Evolutionary conservation across 1,140 invertebrate species (phyloP).

Genomic region (Conus ventricosus): DNA sequence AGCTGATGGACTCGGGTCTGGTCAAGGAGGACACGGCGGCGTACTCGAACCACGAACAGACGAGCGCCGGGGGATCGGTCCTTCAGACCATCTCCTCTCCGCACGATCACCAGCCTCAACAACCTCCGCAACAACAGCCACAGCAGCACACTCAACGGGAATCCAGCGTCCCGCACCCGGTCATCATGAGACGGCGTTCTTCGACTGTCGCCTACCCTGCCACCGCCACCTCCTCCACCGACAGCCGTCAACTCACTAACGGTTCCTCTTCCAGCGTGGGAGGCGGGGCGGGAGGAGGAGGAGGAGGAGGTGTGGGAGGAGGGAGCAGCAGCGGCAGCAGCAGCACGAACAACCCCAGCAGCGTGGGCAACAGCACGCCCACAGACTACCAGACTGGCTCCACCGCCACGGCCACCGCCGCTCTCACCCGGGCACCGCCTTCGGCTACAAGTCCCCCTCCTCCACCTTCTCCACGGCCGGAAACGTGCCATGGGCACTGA

Average conservation of each 20-base stretch:
- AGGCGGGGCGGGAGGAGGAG: not conserved
- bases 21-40: conserved; percentile 48
- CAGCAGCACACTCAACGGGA: conserved; percentile 34
- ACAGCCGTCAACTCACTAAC: conserved; percentile 6
- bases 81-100: conserved; percentile 45
- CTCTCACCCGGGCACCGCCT: not conserved
- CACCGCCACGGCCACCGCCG: not conserved
- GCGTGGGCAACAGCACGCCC: not conserved
- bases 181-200: conserved; percentile 43
- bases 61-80: not conserved
- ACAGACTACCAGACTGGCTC: conserved; percentile 7
- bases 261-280: not conserved
- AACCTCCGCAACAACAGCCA: conserved; percentile 25
- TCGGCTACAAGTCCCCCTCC: conserved; percentile 24
- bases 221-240: not conserved
- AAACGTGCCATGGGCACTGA: not conserved
- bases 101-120: conserved; percentile 35
- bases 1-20: conserved; percentile 45
- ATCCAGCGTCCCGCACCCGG: conserved; percentile 40
- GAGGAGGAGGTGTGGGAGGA: not conserved
- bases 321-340: not conserved
- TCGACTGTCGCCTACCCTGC: conserved; percentile 25
- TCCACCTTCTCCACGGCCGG: not conserved
- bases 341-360: not conserved
- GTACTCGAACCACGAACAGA: conserved; percentile 41